phyloP scores from a whole-genome alignment of 2,113 vertebrate species.

The Synodontis membranacea region DNA sequence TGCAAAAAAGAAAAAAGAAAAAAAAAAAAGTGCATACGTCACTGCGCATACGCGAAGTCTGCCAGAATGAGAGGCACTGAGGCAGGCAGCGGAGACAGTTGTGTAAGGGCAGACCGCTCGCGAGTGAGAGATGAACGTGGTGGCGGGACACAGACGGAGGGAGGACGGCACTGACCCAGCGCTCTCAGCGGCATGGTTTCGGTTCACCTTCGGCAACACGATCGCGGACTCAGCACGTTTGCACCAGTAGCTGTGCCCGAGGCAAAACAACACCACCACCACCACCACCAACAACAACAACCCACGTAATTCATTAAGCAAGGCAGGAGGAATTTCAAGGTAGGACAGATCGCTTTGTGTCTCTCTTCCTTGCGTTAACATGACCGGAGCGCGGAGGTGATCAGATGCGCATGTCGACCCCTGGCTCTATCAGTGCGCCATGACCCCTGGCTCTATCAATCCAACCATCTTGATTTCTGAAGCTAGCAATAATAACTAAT shows the following conservation, averaged over 20 bases:
- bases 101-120: slow-evolving; percentile 57
- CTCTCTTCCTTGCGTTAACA: neutral
- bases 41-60: slow-evolving; percentile 20
- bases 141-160: neutral
- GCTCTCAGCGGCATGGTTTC: slow-evolving; percentile 16
- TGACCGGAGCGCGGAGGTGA: neutral
- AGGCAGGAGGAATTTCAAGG: slow-evolving; percentile 1
- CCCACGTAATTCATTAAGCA: neutral
- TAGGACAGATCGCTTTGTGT: neutral
- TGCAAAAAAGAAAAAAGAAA: too few relatives aligned
- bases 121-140: slow-evolving; percentile 2
- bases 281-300: neutral
- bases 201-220: slow-evolving; percentile 11
- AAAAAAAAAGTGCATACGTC: slow-evolving; percentile 36
- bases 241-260: neutral
- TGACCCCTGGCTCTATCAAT: neutral
- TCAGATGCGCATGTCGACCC: slow-evolving; percentile 21
- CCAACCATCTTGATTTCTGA: neutral
- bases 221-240: neutral
- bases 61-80: slow-evolving; percentile 12
- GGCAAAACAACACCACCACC: neutral
- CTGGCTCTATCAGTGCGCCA: neutral
- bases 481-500: neutral
- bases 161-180: slow-evolving; percentile 19
- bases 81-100: slow-evolving; percentile 42